Percentiles rank a stretch among this genome's conserved stretches.
These are phyloP conservation scores for Sceloporus tristichus DNA, from an alignment of 2,113 vertebrate species.

Conservation along the genomic window DNA sequence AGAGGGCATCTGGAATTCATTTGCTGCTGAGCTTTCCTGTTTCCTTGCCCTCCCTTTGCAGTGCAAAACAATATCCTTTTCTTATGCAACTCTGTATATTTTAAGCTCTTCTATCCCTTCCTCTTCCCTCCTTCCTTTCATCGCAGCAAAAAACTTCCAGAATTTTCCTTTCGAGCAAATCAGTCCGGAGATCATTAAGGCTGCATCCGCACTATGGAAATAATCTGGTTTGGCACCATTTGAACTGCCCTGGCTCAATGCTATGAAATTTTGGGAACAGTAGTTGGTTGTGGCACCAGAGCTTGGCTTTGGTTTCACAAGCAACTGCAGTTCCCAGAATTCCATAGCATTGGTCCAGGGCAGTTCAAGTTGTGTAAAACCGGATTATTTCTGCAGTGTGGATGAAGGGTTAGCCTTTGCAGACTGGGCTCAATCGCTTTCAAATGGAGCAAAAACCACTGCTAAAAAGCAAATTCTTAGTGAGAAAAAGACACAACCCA, in stretches of 20 bases:
- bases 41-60: neutral
- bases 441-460: neutral
- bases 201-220: no score
- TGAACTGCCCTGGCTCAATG: no score
- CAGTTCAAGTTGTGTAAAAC: no score
- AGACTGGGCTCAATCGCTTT: no score
- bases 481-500: neutral
- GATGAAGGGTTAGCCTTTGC: no score
- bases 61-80: neutral
- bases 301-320: no score
- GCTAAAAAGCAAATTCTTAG: neutral
- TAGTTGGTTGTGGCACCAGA: no score
- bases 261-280: no score
- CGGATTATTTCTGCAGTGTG: no score
- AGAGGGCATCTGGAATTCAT: conserved; percentile 33
- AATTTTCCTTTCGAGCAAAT: neutral
- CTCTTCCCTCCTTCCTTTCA: neutral
- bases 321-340: no score
- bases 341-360: no score
- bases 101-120: neutral
- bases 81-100: conserved; percentile 15
- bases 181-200: neutral
- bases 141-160: neutral
- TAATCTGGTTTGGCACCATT: no score
- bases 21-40: neutral